Conservation (phyloP, 2,113 vertebrate species). For the Pongo abelii region DNA sequence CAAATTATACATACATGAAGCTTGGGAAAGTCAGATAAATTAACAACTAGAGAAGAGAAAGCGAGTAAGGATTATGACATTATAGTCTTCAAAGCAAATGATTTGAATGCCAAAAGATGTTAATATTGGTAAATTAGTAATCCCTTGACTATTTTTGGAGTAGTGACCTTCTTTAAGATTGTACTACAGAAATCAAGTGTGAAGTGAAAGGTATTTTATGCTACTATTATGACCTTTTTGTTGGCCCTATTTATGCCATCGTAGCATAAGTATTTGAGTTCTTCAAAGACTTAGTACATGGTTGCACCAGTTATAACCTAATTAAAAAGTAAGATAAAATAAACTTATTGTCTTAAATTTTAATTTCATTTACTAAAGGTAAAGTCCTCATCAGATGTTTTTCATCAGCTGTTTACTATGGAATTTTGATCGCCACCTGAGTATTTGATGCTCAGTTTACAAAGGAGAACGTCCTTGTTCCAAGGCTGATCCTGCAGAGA, state of each 20-base stretch:
- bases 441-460: neutral
- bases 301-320: neutral
- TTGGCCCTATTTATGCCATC: neutral
- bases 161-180: neutral
- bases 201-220: neutral
- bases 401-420: neutral
- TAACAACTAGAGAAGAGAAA: conserved; percentile 17
- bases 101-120: neutral
- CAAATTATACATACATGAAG: neutral
- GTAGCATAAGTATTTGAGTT: conserved; percentile 12
- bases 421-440: conserved; percentile 6
- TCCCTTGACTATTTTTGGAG: neutral
- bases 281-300: neutral
- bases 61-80: neutral
- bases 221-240: neutral
- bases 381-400: neutral
- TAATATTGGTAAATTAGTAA: conserved; percentile 7
- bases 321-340: conserved; percentile 21
- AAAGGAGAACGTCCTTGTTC: neutral
- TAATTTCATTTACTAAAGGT: conserved; percentile 45
- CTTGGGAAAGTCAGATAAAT: neutral
- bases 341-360: conserved; percentile 1
- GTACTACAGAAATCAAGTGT: neutral
- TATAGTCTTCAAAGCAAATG: neutral
- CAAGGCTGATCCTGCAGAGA: neutral